Percentiles rank a stretch among this genome's conserved stretches.
Evolutionary conservation across 2,113 vertebrate genomes (phyloP).

Genomic region (Pelobates fuscus): DNA sequence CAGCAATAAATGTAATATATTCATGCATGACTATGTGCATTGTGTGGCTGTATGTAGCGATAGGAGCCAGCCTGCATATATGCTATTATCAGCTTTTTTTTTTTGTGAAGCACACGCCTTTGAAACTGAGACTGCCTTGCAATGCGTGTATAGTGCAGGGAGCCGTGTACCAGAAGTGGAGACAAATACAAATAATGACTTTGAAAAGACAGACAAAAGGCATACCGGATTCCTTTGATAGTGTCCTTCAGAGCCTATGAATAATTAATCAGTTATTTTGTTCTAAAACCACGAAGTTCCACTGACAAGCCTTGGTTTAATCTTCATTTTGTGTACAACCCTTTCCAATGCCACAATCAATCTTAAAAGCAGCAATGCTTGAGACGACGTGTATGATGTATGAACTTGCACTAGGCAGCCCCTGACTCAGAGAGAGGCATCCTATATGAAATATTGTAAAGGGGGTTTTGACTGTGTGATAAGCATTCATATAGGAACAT

Average conservation of each 20-base stretch:
- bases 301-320: constrained; percentile 46
- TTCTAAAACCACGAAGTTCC: constrained; percentile 4
- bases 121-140: neutral
- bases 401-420: constrained; percentile 5
- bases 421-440: neutral
- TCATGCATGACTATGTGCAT: too few relatives aligned
- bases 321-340: constrained; percentile 58
- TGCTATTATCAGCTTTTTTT: neutral
- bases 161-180: constrained; percentile 3
- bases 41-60: too few relatives aligned
- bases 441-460: neutral
- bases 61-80: too few relatives aligned
- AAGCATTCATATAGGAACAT: neutral
- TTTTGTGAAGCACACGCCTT: neutral
- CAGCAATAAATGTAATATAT: too few relatives aligned
- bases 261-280: constrained; percentile 54
- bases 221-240: constrained; percentile 51
- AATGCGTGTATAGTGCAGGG: neutral
- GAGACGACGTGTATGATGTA: constrained; percentile 2
- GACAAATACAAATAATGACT: neutral
- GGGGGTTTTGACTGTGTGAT: neutral
- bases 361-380: constrained; percentile 60
- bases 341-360: constrained; percentile 57
- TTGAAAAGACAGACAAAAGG: constrained; percentile 40
- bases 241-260: constrained; percentile 56